phyloP scores from a whole-genome alignment of 2,113 vertebrate species.

The Bubo blakistoni region DNA sequence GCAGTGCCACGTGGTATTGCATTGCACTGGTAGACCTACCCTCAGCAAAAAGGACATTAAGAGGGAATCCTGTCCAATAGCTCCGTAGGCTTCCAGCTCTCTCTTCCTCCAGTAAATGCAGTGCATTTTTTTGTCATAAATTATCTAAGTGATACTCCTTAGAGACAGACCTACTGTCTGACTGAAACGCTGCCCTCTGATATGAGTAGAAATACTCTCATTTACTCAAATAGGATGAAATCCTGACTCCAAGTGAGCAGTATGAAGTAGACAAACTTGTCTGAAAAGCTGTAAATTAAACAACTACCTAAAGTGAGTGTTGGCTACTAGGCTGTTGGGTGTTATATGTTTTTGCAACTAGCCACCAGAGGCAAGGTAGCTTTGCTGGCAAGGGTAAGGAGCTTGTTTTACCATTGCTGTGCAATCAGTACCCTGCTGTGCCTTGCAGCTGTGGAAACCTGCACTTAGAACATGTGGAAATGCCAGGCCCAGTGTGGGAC shows the following conservation, averaged over 20 bases:
- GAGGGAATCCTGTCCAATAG: background rate
- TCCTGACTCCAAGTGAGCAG: background rate
- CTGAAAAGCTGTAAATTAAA: background rate
- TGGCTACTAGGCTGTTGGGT: background rate
- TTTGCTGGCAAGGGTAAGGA: background rate
- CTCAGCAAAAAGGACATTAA: constrained; percentile 8
- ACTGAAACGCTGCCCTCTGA: background rate
- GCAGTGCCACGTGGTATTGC: background rate
- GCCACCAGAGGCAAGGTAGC: background rate
- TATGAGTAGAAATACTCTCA: background rate
- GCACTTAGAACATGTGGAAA: fast-evolving
- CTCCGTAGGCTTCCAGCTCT: background rate
- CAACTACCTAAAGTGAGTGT: background rate
- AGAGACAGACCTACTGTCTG: background rate
- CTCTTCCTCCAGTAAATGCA: background rate
- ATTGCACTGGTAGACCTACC: background rate
- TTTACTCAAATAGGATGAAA: background rate
- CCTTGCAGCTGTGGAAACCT: background rate
- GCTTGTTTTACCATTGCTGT: background rate
- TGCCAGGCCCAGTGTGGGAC: background rate
- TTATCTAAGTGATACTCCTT: background rate
- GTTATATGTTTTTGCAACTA: background rate
- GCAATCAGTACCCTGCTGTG: background rate
- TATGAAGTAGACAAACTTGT: background rate
- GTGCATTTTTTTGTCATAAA: background rate